Conservation (phyloP, 2,797 vertebrate genomes). For the Mormyrops boulengeri region DNA sequence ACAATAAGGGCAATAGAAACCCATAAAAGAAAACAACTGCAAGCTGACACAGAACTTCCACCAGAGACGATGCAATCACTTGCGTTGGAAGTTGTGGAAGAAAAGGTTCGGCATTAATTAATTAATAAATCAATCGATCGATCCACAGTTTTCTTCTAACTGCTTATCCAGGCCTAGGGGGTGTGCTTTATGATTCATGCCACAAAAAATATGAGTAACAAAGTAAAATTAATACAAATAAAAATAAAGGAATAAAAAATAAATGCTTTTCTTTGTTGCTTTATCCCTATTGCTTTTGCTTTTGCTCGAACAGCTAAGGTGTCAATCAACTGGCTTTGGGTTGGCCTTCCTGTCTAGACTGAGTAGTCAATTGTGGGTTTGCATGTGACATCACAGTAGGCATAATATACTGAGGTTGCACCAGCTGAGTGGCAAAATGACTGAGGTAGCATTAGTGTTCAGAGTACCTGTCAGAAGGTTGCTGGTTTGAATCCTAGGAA, state of each 20-base stretch:
- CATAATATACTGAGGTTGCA: background rate
- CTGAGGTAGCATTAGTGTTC: background rate
- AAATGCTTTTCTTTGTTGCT: background rate
- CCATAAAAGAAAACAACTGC: background rate
- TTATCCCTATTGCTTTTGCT: background rate
- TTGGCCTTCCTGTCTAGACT: background rate
- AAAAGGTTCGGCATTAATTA: background rate
- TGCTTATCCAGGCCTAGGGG: background rate
- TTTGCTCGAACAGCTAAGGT: background rate
- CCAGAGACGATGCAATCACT: background rate
- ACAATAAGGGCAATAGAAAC: background rate
- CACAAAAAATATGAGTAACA: background rate
- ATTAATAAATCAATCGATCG: background rate
- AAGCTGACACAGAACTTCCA: background rate
- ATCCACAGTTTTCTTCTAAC: background rate
- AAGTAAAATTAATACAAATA: background rate
- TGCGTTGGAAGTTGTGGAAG: background rate
- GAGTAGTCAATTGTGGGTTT: background rate
- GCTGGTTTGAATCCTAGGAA: background rate
- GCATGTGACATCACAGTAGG: background rate
- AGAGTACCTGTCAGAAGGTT: background rate
- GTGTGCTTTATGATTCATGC: background rate
- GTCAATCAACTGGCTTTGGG: background rate
- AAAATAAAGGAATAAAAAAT: background rate
- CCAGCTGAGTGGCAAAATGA: background rate